Conservation (phyloP, 2,888 invertebrate genomes). For the Acrobasis suavella region DNA sequence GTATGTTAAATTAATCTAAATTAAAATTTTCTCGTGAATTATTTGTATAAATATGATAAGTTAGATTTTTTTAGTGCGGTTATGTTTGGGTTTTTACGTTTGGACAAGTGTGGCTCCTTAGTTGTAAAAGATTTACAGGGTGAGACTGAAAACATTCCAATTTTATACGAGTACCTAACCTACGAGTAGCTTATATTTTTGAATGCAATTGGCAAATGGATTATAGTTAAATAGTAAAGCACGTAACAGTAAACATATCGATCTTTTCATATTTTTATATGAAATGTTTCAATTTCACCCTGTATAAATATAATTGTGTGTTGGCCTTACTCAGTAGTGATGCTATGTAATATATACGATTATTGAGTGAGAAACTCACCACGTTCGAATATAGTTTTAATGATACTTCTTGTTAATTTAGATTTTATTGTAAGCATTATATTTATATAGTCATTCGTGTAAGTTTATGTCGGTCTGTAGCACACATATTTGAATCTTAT, state of each 20-base stretch:
- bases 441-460: slow-evolving; percentile 23
- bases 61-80: not conserved
- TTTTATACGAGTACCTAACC: not conserved
- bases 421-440: slow-evolving; percentile 1
- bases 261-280: no score
- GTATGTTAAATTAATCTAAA: no score
- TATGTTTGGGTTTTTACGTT: not conserved
- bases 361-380: slow-evolving; percentile 72
- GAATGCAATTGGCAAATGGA: no score
- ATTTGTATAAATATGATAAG: not conserved
- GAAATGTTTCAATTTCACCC: slow-evolving; percentile 4
- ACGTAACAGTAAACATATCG: no score
- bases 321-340: slow-evolving; percentile 48
- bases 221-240: no score
- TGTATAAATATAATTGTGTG: slow-evolving; percentile 30
- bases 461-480: slow-evolving; percentile 32
- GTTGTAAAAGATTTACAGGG: slow-evolving; percentile 29
- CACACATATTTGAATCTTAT: not conserved
- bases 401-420: slow-evolving; percentile 31
- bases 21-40: not conserved
- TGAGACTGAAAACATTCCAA: slow-evolving; percentile 22
- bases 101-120: slow-evolving; percentile 4
- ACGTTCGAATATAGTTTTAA: slow-evolving; percentile 58
- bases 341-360: slow-evolving; percentile 28
- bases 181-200: no score